Evolutionary conservation across 2,113 vertebrate genomes (phyloP).

Genomic region (Camelus dromedarius): DNA sequence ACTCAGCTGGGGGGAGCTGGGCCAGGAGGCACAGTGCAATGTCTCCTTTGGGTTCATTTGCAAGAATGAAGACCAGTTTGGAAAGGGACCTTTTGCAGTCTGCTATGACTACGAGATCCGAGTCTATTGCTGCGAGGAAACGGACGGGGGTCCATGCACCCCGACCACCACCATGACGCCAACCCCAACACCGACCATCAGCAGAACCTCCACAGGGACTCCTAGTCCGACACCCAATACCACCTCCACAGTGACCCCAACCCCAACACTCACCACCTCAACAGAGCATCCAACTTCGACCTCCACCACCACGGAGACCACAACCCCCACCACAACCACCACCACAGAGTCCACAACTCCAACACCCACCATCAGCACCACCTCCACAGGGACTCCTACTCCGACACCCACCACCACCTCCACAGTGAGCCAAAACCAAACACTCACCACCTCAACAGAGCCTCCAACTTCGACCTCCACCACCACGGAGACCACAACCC

Average conservation of each 20-base stretch:
- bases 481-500: not conserved
- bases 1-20: not conserved
- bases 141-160: fast-evolving
- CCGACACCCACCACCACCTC: too few relatives aligned
- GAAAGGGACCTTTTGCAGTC: not conserved
- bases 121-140: constrained; percentile 81
- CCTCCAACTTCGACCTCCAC: not conserved
- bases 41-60: constrained; percentile 79
- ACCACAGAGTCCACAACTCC: not conserved
- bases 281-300: too few relatives aligned
- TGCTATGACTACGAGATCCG: constrained; percentile 87
- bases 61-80: constrained; percentile 81
- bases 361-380: too few relatives aligned
- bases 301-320: too few relatives aligned
- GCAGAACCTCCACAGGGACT: not conserved
- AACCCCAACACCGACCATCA: not conserved
- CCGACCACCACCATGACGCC: too few relatives aligned
- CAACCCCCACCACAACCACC: not conserved
- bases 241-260: fast-evolving
- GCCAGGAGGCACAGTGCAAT: constrained; percentile 77
- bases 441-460: not conserved
- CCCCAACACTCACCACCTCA: not conserved
- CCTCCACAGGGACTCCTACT: too few relatives aligned
- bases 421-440: too few relatives aligned
- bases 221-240: fast-evolving